These are phyloP conservation scores for Thalassaphorura encarpata DNA, from an alignment of 1,140 invertebrate genomes.

Conservation along the genomic window DNA sequence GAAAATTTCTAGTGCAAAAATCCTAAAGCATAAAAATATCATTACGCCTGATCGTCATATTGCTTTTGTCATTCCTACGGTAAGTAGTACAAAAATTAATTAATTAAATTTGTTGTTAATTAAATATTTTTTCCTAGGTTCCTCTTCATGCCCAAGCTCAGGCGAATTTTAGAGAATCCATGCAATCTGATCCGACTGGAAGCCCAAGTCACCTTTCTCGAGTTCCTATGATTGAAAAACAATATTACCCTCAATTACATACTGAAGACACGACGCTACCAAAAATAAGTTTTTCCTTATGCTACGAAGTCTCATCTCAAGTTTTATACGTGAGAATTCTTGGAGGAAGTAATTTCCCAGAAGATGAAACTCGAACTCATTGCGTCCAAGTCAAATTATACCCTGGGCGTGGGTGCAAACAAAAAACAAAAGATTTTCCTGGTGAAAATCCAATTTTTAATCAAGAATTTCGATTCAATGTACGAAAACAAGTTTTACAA, in stretches of 20 bases:
- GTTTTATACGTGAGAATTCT: slow-evolving; percentile 21
- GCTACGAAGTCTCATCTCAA: slow-evolving; percentile 22
- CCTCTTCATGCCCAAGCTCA: neutral
- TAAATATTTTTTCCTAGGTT: neutral
- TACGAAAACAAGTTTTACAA: slow-evolving; percentile 18
- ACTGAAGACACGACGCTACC: slow-evolving; percentile 9
- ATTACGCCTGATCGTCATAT: slow-evolving; percentile 29
- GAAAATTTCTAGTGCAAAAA: neutral
- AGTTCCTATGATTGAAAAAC: slow-evolving; percentile 13
- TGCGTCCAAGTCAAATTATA: slow-evolving; percentile 24
- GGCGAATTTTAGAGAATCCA: neutral
- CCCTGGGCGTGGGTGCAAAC: slow-evolving; percentile 25
- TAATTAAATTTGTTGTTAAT: neutral
- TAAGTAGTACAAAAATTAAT: slow-evolving; percentile 6
- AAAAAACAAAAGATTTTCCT: slow-evolving; percentile 20
- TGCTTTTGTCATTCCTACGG: slow-evolving; percentile 30
- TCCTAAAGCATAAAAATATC: slow-evolving; percentile 22
- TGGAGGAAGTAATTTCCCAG: slow-evolving; percentile 25
- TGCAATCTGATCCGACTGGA: neutral
- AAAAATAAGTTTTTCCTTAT: slow-evolving; percentile 22
- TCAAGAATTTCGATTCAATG: slow-evolving; percentile 29
- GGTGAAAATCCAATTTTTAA: slow-evolving; percentile 21
- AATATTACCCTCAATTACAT: slow-evolving; percentile 28
- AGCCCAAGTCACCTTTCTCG: neutral
- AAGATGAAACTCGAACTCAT: neutral